These are phyloP conservation scores for Apodemia hepburni DNA, from an alignment of 2,888 invertebrate genomes.

Conservation along the genomic window DNA sequence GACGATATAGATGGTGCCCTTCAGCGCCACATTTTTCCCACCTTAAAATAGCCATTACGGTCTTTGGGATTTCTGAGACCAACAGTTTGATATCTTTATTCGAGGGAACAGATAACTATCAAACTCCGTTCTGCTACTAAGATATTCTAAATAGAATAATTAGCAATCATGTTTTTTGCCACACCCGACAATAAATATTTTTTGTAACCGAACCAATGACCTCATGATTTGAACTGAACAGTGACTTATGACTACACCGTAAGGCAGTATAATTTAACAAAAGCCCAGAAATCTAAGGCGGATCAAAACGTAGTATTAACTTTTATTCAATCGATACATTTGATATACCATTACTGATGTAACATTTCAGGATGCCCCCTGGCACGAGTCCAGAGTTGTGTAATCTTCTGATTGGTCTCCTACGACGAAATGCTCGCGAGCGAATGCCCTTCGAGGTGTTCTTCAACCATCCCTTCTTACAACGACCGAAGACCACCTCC, in stretches of 20 bases:
- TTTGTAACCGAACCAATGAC: too few species aligned
- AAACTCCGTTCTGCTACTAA: too few species aligned
- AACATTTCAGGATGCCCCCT: constrained; percentile 89
- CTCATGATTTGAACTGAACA: too few species aligned
- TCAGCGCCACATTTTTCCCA: too few species aligned
- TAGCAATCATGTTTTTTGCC: too few species aligned
- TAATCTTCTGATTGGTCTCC: constrained; percentile 91
- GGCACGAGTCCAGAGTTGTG: constrained; percentile 95
- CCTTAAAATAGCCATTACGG: too few species aligned
- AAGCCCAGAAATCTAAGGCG: background rate
- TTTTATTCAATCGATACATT: background rate
- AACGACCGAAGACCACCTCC: constrained; percentile 80
- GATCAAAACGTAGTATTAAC: background rate
- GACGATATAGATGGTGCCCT: too few species aligned
- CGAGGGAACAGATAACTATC: too few species aligned
- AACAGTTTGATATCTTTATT: too few species aligned
- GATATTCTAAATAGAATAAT: too few species aligned
- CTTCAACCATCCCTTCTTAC: constrained; percentile 95
- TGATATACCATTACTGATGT: background rate
- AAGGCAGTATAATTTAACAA: background rate
- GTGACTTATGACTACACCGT: background rate
- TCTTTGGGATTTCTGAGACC: too few species aligned
- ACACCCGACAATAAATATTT: too few species aligned
- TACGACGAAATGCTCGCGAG: constrained; percentile 96
- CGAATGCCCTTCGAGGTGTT: constrained; percentile 98